phyloP scores from a whole-genome alignment of 1,140 invertebrate genomes.

The Drosophila rhopaloa region DNA sequence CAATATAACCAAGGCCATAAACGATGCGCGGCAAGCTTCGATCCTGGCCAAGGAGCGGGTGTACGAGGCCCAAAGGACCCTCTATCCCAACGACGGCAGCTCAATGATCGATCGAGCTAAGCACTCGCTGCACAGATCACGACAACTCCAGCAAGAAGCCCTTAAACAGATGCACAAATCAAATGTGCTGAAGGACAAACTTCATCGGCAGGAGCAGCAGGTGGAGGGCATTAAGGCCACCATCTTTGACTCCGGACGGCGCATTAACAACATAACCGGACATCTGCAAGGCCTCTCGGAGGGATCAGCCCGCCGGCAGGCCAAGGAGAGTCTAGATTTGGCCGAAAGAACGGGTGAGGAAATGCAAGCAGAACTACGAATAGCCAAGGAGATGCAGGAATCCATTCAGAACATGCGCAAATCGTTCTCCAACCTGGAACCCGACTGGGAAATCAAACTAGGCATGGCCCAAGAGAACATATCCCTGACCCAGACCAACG shows the following conservation, averaged over 20 bases:
- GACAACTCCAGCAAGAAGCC: constrained; percentile 83
- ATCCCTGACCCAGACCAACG: constrained; percentile 75
- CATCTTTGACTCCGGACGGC: constrained; percentile 85
- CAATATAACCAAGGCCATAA: constrained; percentile 90
- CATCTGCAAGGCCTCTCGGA: constrained; percentile 61
- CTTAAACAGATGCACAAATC: constrained; percentile 85
- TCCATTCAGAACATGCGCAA: constrained; percentile 85
- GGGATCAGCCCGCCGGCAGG: constrained; percentile 58
- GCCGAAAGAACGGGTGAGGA: constrained; percentile 85
- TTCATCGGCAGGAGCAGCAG: constrained; percentile 85
- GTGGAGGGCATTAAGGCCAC: constrained; percentile 85
- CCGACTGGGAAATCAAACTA: constrained; percentile 86
- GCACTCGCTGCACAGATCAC: constrained; percentile 84
- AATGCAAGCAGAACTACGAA: constrained; percentile 85
- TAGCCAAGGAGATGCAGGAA: constrained; percentile 85
- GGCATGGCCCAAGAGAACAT: constrained; percentile 83
- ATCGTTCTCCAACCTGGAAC: constrained; percentile 86
- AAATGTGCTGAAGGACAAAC: constrained; percentile 77
- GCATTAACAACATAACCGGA: constrained; percentile 86
- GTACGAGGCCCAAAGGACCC: constrained; percentile 66
- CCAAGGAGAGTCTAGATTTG: constrained; percentile 84
- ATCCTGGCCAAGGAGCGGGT: constrained; percentile 87
- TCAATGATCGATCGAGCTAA: constrained; percentile 85
- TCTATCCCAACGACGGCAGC: constrained; percentile 82
- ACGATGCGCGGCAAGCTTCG: constrained; percentile 88